Evolutionary conservation across 2,888 invertebrate species (phyloP).

Genomic region (Drosophila kambysellisi): DNA sequence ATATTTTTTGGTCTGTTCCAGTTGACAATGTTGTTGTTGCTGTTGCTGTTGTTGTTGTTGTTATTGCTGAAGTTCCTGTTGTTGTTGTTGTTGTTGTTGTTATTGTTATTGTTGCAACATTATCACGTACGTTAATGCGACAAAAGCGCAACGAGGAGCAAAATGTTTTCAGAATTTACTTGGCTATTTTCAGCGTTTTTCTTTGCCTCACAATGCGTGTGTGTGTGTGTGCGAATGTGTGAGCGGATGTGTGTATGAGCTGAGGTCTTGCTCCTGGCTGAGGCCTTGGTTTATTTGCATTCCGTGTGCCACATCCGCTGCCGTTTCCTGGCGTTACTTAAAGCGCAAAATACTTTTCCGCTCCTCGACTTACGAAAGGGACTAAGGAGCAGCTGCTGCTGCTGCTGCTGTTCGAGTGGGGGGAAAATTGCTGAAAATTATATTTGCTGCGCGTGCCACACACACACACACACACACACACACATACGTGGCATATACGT

Average conservation of each 20-base stretch:
- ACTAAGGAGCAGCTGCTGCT: slow-evolving; percentile 5
- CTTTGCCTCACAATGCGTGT: slow-evolving; percentile 8
- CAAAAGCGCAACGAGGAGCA: slow-evolving; percentile 77
- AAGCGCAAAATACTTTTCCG: slow-evolving; percentile 75
- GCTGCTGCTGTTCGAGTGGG: not conserved
- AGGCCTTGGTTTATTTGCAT: slow-evolving; percentile 70
- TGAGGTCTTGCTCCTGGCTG: slow-evolving; percentile 26
- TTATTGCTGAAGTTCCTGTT: slow-evolving; percentile 22
- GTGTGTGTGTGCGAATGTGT: not conserved
- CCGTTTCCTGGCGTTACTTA: slow-evolving; percentile 68
- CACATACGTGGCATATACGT: slow-evolving; percentile 57
- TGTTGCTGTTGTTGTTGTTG: slow-evolving; percentile 17
- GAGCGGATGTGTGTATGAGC: not conserved
- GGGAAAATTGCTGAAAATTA: slow-evolving; percentile 56
- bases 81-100: slow-evolving; percentile 23
- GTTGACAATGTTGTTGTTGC: slow-evolving; percentile 22
- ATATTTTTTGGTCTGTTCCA: slow-evolving; percentile 8
- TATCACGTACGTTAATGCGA: slow-evolving; percentile 81
- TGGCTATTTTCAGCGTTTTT: slow-evolving; percentile 44
- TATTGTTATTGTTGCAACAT: slow-evolving; percentile 41
- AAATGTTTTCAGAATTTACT: slow-evolving; percentile 77
- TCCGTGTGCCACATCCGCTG: slow-evolving; percentile 70
- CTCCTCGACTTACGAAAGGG: slow-evolving; percentile 35
- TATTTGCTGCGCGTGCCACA: slow-evolving; percentile 65
- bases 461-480: slow-evolving; percentile 20